Conservation (phyloP, 2,888 invertebrate genomes). For the Mermis nigrescens region DNA sequence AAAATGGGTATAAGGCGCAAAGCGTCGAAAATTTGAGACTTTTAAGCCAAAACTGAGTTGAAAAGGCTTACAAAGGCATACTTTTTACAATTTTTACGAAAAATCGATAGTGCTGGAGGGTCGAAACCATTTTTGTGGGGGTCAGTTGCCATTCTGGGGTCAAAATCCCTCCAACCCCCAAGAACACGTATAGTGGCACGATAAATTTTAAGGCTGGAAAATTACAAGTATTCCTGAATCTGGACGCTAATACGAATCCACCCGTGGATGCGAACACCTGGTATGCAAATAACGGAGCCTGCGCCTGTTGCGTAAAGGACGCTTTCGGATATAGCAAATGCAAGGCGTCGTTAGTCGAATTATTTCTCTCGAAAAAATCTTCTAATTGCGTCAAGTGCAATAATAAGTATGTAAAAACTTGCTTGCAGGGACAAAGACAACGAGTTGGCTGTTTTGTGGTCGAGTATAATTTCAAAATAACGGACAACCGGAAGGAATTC, state of each 20-base stretch:
- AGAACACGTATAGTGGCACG: too few relatives aligned
- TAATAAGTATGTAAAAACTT: background rate
- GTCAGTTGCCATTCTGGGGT: too few relatives aligned
- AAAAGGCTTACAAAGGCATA: too few relatives aligned
- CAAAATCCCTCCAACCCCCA: too few relatives aligned
- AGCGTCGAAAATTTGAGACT: too few relatives aligned
- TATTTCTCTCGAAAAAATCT: background rate
- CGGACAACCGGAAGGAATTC: background rate
- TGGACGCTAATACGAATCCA: background rate
- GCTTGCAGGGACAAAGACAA: too few relatives aligned
- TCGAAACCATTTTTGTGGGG: too few relatives aligned
- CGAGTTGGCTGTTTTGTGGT: background rate
- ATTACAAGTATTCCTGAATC: background rate
- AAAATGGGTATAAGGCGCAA: too few relatives aligned
- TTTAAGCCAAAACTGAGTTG: too few relatives aligned
- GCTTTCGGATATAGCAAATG: background rate
- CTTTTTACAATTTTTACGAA: too few relatives aligned
- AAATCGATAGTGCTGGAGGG: too few relatives aligned
- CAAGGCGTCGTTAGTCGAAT: background rate
- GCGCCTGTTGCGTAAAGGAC: background rate
- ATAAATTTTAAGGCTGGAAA: background rate
- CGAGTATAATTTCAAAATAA: background rate
- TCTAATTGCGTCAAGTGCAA: background rate
- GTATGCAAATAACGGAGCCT: background rate
- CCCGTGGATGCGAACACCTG: background rate